phyloP scores from a whole-genome alignment of 2,888 invertebrate genomes.

The Gryllus longicercus region DNA sequence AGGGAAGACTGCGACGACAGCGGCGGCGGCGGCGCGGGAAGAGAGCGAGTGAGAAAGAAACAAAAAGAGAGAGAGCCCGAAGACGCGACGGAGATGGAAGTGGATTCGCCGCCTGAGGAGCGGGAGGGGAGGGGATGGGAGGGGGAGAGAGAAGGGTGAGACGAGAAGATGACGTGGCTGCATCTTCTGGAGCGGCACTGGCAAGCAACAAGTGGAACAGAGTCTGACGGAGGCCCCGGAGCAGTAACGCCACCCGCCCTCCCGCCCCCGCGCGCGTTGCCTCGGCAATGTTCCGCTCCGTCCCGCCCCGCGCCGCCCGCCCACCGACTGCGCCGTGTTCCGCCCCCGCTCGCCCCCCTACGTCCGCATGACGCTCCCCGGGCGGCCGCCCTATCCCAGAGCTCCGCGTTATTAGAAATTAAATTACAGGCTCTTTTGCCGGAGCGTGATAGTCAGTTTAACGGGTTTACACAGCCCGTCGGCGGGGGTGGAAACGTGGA shows the following conservation, averaged over 20 bases:
- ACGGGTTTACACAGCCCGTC: constrained; percentile 20
- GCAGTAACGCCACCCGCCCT: too few species aligned
- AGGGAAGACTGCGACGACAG: too few species aligned
- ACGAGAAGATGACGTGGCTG: constrained; percentile 25
- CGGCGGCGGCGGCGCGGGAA: too few species aligned
- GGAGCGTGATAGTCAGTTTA: constrained; percentile 27
- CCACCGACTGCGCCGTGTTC: neutral
- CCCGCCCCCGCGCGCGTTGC: too few species aligned
- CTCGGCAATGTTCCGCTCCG: too few species aligned
- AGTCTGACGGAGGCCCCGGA: neutral
- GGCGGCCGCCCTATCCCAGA: constrained; percentile 18
- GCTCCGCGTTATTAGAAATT: constrained; percentile 33
- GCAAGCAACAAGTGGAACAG: neutral
- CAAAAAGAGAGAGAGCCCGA: neutral
- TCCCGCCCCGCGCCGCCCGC: too few species aligned
- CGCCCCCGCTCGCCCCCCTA: neutral
- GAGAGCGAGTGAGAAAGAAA: neutral
- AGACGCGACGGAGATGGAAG: constrained; percentile 31
- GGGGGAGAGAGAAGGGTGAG: constrained; percentile 26
- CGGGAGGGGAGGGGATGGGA: constrained; percentile 27
- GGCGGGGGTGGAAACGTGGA: constrained; percentile 23
- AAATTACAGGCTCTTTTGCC: constrained; percentile 33
- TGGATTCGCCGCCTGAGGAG: constrained; percentile 18
- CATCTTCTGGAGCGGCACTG: neutral
- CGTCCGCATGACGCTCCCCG: constrained; percentile 20